A percentile compares a stretch with the other conserved stretches of the same genome.
Evolutionary conservation across 2,113 vertebrate species (phyloP).

Genomic region (Microcebus murinus): DNA sequence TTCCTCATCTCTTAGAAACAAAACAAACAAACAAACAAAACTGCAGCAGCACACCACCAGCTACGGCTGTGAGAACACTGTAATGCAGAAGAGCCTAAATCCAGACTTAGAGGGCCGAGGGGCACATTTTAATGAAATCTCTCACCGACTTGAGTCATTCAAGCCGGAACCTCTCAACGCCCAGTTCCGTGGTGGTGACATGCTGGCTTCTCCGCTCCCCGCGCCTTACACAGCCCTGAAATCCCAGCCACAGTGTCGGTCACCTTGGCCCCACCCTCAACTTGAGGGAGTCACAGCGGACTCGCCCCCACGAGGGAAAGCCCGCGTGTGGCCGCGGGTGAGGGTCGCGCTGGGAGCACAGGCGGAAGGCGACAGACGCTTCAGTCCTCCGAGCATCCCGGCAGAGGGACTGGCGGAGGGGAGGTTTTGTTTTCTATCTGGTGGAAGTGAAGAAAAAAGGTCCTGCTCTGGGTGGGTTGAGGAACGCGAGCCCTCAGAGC

Average conservation of each 20-base stretch:
- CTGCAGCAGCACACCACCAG: neutral
- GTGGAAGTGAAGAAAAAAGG: neutral
- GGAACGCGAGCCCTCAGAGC: neutral
- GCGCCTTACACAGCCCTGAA: too few relatives aligned
- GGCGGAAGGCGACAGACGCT: neutral
- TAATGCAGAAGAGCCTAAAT: neutral
- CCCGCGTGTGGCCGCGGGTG: accelerated
- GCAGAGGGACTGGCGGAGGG: neutral
- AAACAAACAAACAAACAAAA: neutral
- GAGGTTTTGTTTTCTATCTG: neutral
- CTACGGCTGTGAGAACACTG: neutral
- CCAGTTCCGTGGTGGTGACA: too few relatives aligned
- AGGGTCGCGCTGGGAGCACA: neutral
- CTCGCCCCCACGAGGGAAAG: neutral
- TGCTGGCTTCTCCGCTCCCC: too few relatives aligned
- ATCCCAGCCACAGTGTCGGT: neutral
- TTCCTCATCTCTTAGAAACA: neutral
- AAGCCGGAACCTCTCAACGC: neutral
- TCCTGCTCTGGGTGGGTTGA: neutral
- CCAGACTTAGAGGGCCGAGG: neutral
- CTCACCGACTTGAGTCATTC: neutral
- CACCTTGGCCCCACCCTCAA: too few relatives aligned
- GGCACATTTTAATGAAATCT: neutral
- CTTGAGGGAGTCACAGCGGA: neutral
- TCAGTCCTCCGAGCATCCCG: accelerated